phyloP scores from a whole-genome alignment of 2,113 vertebrate species.

The Erythrocercus mccallii region DNA sequence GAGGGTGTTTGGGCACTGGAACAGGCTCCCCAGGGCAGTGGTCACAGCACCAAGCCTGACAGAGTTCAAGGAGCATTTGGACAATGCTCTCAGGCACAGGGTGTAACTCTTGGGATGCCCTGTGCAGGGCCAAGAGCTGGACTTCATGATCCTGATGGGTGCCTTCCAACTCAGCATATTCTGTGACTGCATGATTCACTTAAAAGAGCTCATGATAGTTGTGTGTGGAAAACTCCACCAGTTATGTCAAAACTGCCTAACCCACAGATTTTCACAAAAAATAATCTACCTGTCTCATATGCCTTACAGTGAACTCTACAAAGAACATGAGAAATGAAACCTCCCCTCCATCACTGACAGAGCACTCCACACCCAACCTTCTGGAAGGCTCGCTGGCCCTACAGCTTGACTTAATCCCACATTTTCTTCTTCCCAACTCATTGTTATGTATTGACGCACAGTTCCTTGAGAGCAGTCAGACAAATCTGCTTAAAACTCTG shows the following conservation, averaged over 20 bases:
- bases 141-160: neutral
- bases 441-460: neutral
- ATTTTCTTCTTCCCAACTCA: neutral
- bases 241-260: neutral
- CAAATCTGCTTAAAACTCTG: neutral
- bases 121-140: neutral
- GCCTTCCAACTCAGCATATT: neutral
- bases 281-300: neutral
- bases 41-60: neutral
- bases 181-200: neutral
- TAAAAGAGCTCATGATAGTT: neutral
- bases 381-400: neutral
- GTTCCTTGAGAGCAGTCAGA: neutral
- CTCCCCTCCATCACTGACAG: neutral
- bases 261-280: neutral
- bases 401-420: neutral
- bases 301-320: neutral
- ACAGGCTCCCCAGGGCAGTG: neutral
- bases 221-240: neutral
- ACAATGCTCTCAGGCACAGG: fast-evolving
- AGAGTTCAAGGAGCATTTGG: neutral
- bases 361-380: neutral
- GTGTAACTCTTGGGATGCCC: neutral
- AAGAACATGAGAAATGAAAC: neutral
- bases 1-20: fast-evolving